Evolutionary conservation across 2,113 vertebrate genomes (phyloP), one percentile per base, ranked within the genome.

Genomic region (Beaufortia kweichowensis): DNA sequence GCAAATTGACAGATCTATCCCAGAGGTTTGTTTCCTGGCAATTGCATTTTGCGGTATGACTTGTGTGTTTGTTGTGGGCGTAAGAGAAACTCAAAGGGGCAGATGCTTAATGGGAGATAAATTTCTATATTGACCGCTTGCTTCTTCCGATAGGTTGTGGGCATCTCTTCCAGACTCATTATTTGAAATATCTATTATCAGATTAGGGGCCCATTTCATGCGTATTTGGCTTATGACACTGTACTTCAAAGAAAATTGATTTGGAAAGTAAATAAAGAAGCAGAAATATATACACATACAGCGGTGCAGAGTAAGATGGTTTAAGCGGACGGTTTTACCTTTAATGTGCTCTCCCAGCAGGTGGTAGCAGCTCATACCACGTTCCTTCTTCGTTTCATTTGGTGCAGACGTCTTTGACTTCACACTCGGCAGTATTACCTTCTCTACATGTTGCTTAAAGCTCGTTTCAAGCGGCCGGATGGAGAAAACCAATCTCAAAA

Each of bases 1-100:
- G 87, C 60, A 83, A 84, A 86, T 76, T 62, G 67, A 75, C 76
- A 65, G 46, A 35, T 59, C 21, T 21, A 76, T 75, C 72, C 69
- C 19, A 19, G 31, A 19, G 63, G 76, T 76, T 75, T 74, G 55
- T 43, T 39, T 73, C 26, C 43, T 75, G 57, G 41, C 46, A 69
- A 61, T 39, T 63, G 69, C 48, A 21, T 70, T 26, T 57, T 2
- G 55, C 6, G 56, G 67, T 71, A 55, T 39, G 66, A 50, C 21
- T 78, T 39, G 57, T 62, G 76, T 57, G 50, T 71, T 62, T 71
- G 69, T 72, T 39, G 69, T 62, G 66, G 33, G 59, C 17, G 66
- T 24, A 59, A 41, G 55, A 41, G 33, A 59, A 72, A 72, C 69
- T 72, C 55, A 35, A 70, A 70, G 67, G 43, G 67, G 48, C 28